Evolutionary conservation across 2,113 vertebrate genomes (phyloP).

Genomic region (Pycnonotus jocosus): DNA sequence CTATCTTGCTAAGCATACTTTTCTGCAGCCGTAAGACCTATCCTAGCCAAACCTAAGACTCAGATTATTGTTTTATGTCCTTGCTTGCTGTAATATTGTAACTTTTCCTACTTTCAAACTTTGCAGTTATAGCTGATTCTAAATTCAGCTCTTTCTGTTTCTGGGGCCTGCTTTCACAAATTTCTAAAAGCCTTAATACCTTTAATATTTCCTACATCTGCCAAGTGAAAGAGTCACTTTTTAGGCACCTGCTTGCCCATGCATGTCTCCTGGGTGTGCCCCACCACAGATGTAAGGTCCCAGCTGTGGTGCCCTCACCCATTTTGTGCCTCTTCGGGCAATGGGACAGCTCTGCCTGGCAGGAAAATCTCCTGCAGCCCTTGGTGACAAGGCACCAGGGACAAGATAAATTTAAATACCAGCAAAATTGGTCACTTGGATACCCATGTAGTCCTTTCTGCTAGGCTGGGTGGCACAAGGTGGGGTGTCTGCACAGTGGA

Average conservation of each 20-base stretch:
- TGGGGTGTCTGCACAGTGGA: neutral
- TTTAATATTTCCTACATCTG: neutral
- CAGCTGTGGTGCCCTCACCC: neutral
- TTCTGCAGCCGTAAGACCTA: too few species aligned
- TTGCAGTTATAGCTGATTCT: too few species aligned
- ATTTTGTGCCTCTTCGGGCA: accelerated
- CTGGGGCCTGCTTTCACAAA: too few species aligned
- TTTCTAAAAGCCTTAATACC: too few species aligned
- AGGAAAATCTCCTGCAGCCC: neutral
- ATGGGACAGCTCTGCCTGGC: neutral
- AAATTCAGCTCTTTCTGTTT: too few species aligned
- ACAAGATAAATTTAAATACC: neutral
- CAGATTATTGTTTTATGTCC: too few species aligned
- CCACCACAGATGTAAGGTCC: neutral
- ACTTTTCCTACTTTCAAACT: too few species aligned
- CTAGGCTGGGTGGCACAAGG: neutral
- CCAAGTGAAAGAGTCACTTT: neutral
- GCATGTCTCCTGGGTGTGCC: neutral
- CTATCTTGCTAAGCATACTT: too few species aligned
- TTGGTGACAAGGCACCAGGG: neutral
- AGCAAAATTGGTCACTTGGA: neutral
- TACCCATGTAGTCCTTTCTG: accelerated
- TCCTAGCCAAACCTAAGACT: too few species aligned
- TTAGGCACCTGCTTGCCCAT: neutral
- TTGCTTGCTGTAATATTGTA: too few species aligned